Evolutionary conservation across 2,113 vertebrate genomes (phyloP).

Genomic region (Oxyruncus cristatus): DNA sequence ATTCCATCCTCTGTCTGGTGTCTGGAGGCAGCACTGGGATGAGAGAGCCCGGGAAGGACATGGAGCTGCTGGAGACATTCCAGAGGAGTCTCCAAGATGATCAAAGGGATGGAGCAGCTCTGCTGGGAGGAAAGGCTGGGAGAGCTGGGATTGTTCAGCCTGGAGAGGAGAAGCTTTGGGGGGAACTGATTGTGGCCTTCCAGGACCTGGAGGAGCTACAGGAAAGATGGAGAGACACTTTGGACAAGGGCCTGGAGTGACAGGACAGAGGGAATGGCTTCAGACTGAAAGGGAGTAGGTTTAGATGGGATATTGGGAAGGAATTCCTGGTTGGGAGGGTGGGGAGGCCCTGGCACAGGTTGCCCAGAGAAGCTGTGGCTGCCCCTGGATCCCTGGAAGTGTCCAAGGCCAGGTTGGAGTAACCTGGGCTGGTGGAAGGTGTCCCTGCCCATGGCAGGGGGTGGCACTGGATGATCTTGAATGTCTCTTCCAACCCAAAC

Average conservation of each 20-base stretch:
- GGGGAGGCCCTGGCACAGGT: rapidly evolving
- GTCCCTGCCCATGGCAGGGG: not conserved
- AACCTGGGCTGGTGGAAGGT: rapidly evolving
- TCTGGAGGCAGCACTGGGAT: not conserved
- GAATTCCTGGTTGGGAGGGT: not conserved
- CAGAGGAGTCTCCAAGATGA: not conserved
- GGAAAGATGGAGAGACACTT: rapidly evolving
- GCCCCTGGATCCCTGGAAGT: not conserved
- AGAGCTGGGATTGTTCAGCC: not conserved
- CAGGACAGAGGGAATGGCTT: not conserved
- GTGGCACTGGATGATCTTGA: rapidly evolving
- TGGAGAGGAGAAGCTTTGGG: not conserved
- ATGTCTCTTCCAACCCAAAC: not conserved
- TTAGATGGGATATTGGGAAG: rapidly evolving
- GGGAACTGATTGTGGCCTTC: rapidly evolving
- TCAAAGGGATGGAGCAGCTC: not conserved
- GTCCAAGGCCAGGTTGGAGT: not conserved
- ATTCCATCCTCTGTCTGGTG: not conserved
- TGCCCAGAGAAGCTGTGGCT: rapidly evolving
- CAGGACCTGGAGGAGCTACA: not conserved
- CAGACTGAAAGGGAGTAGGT: rapidly evolving
- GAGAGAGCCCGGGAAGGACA: not conserved
- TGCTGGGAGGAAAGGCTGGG: not conserved
- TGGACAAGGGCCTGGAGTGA: rapidly evolving
- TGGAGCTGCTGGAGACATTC: not conserved